Base-by-base conservation (phyloP, 2,888 invertebrate genomes). In the Electrophaes corylata region DNA sequence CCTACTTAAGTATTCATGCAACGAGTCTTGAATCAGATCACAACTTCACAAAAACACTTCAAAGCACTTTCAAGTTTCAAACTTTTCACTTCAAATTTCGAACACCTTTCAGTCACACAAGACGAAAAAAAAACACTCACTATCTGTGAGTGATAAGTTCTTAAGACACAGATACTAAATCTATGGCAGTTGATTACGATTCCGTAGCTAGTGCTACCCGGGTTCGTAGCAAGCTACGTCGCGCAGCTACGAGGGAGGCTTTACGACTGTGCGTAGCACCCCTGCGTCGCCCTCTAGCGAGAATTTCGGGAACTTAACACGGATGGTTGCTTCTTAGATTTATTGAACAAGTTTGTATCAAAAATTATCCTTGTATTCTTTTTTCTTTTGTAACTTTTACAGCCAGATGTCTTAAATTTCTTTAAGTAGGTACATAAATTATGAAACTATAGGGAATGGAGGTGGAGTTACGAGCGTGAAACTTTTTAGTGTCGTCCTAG, bases 221-320 rank as follows among this genome's bases (percentile, higher is more conserved):
- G 20, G 11, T 26, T 41, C 49, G 63, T 65, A 69, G 67, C 19
- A 18, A 33, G 48, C 60, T 62, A 62, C 76, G 76, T 76, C 60
- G 54, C 54, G 66, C 69, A 63, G 70, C 76, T 66, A 59, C 69
- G 70, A 67, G 65, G 57, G 70, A 66, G 66, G 54, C 45, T 64
- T 70, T 72, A 74, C 75, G 75, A 78, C 77, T 78, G 76, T 73
- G 72, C 74, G 75, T 73, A 69, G 57, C 39, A 20, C 39, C 39
- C 43, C 41, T 23, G 23, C 46, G 12, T 23, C 70, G 71, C 72
- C 73, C 75, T 69, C 76, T 75, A 5, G 53, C 66, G 70, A 63
- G n/a, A 41, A 60, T 62, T 63, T 66, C 45, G 41, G 23, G 67
- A 74, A 78, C 66, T 70, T 72, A 66, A 60, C 66, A 59, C 61